phyloP scores from a whole-genome alignment of 2,113 vertebrate genomes.

The Acrocephalus kingi region DNA sequence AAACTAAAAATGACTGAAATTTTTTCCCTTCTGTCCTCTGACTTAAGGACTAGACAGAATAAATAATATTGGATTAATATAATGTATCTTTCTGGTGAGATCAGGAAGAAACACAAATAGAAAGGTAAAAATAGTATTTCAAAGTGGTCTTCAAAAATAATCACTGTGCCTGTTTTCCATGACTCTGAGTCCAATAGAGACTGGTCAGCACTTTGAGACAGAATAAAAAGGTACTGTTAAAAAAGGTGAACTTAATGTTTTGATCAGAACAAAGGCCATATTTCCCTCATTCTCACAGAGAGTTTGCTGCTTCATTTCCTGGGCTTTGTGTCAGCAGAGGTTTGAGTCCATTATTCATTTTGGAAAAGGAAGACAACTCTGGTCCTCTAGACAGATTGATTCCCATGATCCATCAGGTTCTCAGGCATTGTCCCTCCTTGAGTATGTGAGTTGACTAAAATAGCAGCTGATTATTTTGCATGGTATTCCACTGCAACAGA shows the following conservation, averaged over 20 bases:
- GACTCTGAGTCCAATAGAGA: neutral
- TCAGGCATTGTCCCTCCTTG: neutral
- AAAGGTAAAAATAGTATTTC: neutral
- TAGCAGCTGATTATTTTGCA: neutral
- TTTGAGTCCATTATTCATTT: neutral
- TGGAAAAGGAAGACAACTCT: neutral
- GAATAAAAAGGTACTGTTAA: neutral
- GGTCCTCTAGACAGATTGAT: neutral
- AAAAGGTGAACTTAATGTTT: neutral
- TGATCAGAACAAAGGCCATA: neutral
- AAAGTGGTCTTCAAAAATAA: neutral
- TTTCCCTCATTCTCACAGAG: neutral
- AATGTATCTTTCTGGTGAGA: neutral
- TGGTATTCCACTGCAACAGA: neutral
- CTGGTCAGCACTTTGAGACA: neutral
- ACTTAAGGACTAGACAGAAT: neutral
- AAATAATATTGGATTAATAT: neutral
- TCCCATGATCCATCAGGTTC: neutral
- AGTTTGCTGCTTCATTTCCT: neutral
- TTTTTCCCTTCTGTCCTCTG: slow-evolving; percentile 11
- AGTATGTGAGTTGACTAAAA: neutral
- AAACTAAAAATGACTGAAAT: neutral
- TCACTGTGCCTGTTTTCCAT: neutral
- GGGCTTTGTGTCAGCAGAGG: neutral
- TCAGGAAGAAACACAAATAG: neutral